These are phyloP conservation scores for Elephantulus edwardii DNA, from an alignment of 2,113 vertebrate genomes.

Conservation along the genomic window DNA sequence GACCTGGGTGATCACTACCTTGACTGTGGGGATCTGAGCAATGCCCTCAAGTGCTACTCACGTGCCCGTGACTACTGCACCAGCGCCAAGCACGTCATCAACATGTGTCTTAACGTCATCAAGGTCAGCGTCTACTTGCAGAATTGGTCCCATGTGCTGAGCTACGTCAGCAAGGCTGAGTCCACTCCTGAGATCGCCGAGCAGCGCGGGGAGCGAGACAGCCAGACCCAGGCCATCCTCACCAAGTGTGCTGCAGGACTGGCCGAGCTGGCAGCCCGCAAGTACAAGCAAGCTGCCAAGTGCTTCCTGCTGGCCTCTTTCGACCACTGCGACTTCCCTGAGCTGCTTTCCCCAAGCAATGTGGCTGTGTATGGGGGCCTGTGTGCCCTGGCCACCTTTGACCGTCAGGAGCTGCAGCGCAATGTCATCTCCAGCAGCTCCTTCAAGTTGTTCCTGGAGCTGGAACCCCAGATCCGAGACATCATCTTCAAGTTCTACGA, in stretches of 20 bases:
- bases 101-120: conserved; percentile 99
- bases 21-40: conserved; percentile 98
- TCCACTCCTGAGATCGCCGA: conserved; percentile 98
- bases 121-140: conserved; percentile 99
- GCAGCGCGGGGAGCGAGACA: conserved; percentile 98
- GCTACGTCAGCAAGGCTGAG: conserved; percentile 99
- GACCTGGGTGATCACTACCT: conserved; percentile 98
- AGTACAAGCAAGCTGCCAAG: conserved; percentile 98
- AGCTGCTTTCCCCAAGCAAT: conserved; percentile 95
- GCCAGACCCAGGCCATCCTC: no score
- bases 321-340: conserved; percentile 97
- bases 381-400: conserved; percentile 94
- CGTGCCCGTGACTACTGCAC: conserved; percentile 98
- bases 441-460: conserved; percentile 97
- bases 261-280: conserved; percentile 94
- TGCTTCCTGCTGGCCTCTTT: conserved; percentile 96
- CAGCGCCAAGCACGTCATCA: conserved; percentile 98
- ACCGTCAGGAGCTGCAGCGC: conserved; percentile 94
- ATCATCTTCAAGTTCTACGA: conserved; percentile 99
- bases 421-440: conserved; percentile 98
- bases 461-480: conserved; percentile 98
- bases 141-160: conserved; percentile 99
- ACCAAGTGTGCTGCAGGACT: conserved; percentile 86
- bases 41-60: conserved; percentile 98
- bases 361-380: conserved; percentile 95